These are phyloP conservation scores for Sapajus apella DNA, from an alignment of 2,113 vertebrate species.

Conservation along the genomic window DNA sequence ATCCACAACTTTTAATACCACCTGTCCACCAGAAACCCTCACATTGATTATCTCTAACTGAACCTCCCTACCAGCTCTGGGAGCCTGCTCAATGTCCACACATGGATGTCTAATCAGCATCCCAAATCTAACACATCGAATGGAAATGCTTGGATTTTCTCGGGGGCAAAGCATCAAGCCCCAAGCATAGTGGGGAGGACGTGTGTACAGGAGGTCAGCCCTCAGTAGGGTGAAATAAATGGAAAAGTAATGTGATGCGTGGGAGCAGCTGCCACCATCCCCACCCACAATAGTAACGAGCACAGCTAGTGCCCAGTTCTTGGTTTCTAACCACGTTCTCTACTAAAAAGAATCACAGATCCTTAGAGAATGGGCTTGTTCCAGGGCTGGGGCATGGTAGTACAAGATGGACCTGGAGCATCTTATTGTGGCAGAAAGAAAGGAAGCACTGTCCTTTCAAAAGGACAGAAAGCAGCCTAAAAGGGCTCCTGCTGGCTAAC, in stretches of 20 bases:
- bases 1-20: background rate
- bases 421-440: background rate
- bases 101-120: background rate
- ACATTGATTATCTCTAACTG: background rate
- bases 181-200: background rate
- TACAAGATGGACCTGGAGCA: background rate
- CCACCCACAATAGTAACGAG: background rate
- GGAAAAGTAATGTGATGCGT: background rate
- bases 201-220: background rate
- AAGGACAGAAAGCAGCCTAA: background rate
- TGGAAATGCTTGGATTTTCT: background rate
- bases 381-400: background rate
- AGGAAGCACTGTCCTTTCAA: background rate
- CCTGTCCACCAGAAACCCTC: background rate
- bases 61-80: background rate
- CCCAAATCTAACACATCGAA: background rate
- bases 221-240: background rate
- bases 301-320: background rate
- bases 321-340: background rate
- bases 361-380: background rate
- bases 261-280: background rate
- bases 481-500: background rate
- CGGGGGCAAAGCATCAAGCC: background rate
- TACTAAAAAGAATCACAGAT: background rate
- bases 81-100: background rate